Conservation (phyloP, 2,888 invertebrate genomes). For the Drosophila mimica region DNA sequence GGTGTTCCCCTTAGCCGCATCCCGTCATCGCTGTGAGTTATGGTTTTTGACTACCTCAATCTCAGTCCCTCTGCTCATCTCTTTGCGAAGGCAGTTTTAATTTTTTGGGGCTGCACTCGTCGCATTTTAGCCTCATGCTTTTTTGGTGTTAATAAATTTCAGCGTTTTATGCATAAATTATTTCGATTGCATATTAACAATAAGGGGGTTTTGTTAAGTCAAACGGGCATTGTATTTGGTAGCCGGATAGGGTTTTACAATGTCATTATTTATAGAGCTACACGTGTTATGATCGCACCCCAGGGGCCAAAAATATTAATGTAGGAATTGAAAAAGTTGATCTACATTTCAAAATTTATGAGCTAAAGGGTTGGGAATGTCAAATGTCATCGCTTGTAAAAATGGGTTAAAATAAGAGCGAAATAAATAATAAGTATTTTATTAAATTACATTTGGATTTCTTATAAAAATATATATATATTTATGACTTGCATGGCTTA, state of each 20-base stretch:
- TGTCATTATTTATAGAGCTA: constrained; percentile 67
- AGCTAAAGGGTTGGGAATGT: constrained; percentile 36
- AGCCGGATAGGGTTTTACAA: constrained; percentile 48
- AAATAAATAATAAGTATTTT: not conserved
- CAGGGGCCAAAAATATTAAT: constrained; percentile 52
- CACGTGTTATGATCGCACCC: constrained; percentile 75
- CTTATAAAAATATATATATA: not conserved
- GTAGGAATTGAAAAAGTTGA: constrained; percentile 45
- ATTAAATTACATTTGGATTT: not conserved
- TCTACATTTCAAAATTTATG: constrained; percentile 54
- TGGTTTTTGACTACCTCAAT: constrained; percentile 45
- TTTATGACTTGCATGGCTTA: not conserved
- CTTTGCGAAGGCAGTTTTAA: constrained; percentile 15
- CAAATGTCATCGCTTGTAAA: constrained; percentile 28
- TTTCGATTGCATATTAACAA: constrained; percentile 70
- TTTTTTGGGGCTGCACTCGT: constrained; percentile 26
- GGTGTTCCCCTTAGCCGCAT: constrained; percentile 7
- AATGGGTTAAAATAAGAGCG: constrained; percentile 1
- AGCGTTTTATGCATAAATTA: constrained; percentile 75
- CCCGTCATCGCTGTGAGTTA: constrained; percentile 54
- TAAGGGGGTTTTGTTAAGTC: constrained; percentile 31
- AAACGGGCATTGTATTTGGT: constrained; percentile 26
- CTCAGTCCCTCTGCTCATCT: constrained; percentile 21
- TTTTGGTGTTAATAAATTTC: constrained; percentile 72
- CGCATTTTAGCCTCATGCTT: constrained; percentile 29